Evolutionary conservation across 2,888 invertebrate species (phyloP).

Genomic region (Penaeus monodon): DNA sequence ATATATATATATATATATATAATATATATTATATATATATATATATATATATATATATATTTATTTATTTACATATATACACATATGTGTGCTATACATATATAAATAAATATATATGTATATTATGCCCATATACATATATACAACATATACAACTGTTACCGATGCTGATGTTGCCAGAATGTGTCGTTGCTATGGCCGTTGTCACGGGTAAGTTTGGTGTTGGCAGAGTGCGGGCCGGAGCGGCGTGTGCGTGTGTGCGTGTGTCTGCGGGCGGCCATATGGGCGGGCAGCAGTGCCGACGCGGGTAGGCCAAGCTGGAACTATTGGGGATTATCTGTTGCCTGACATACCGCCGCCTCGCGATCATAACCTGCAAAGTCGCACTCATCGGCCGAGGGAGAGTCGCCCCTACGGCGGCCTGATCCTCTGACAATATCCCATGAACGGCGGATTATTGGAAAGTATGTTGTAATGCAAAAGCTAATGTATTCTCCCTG

Average conservation of each 20-base stretch:
- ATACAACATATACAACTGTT: not conserved
- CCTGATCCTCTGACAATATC: constrained; percentile 20
- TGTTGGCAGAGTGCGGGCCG: not conserved
- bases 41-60: not conserved
- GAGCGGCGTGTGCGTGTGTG: not conserved
- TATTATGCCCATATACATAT: not conserved
- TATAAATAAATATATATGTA: not conserved
- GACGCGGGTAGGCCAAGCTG: constrained; percentile 18
- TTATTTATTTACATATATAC: not conserved
- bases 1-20: not conserved
- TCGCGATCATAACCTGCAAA: constrained; percentile 31
- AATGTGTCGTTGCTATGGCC: not conserved
- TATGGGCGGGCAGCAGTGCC: constrained; percentile 15
- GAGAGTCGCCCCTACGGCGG: constrained; percentile 16
- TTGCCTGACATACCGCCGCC: constrained; percentile 44
- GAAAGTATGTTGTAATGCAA: constrained; percentile 52
- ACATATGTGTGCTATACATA: not conserved
- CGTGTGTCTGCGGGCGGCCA: constrained; percentile 2
- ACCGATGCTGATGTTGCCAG: not conserved
- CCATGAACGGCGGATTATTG: constrained; percentile 43
- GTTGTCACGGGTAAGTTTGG: no score
- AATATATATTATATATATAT: not conserved
- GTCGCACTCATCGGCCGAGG: constrained; percentile 6
- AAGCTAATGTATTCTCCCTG: constrained; percentile 56
- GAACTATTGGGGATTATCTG: constrained; percentile 35